Evolutionary conservation across 2,113 vertebrate genomes (phyloP), one percentile per base, ranked within the genome.

Genomic region (Cinclus mexicanus): DNA sequence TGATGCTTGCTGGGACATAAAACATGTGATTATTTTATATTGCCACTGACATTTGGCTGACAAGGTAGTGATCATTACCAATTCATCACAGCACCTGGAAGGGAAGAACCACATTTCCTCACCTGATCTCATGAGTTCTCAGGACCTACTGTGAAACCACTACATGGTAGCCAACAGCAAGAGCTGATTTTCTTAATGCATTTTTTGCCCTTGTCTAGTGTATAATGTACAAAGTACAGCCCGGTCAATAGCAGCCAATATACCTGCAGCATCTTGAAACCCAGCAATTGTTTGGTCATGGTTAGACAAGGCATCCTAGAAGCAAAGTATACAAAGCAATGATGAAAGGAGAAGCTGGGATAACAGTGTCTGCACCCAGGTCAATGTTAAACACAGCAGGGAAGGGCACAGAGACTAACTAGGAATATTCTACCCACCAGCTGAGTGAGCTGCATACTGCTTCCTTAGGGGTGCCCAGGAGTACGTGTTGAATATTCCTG

Each of bases 401-500:
- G 26, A 79, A 80, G 9, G 26, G 19, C 74, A 33, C 2, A 80
- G 16, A 89, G 24, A 67, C 22, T 24, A 80, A 5, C 13, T 14
- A 83, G 31, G 67, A 86, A 41, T 50, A 49, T 84, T 61, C 35
- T 39, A 26, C 47, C 29, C 0, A 0, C 11, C 33, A 67, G 24
- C 41, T 59, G 59, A 76, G 23, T 26, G 9, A 88, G 67, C 31
- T 85, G 61, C 12, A 59, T 70, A 29, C 35, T 71, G 44, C 0
- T 0, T 53, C 59, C 35, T 3, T 4, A 10, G 22, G 19, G 8
- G 19, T 39, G 11, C 24, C 29, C 0, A 1, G 52, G 33, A 31
- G 6, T 6, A 22, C 35, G 12, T 53, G 93, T 84, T 60, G 82
- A 75, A 68, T 44, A 68, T 25, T 82, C 21, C 25, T 76, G n/a